Conservation (phyloP, 92 coral and sea anemone species). For the Scolanthus callimorphus region DNA sequence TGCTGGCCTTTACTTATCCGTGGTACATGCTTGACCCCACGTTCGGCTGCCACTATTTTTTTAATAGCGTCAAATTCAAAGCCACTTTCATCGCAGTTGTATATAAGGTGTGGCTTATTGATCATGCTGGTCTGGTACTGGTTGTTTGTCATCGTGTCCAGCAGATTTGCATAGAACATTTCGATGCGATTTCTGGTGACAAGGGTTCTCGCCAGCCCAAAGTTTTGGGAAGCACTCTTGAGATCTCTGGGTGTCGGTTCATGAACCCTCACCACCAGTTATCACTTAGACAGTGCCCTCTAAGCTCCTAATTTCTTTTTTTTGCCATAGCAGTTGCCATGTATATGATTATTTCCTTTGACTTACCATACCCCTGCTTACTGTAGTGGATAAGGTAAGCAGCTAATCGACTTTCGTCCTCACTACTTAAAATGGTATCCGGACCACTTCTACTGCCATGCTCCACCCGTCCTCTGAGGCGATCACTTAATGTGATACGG, state of each 20-base stretch:
- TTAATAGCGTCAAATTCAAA: constrained; percentile 24
- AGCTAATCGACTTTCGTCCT: constrained; percentile 19
- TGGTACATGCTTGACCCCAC: constrained; percentile 6
- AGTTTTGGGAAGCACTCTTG: constrained; percentile 2
- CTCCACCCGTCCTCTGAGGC: neutral
- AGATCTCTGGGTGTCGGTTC: constrained; percentile 8
- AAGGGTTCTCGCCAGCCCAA: constrained; percentile 1
- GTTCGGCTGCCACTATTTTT: constrained; percentile 4
- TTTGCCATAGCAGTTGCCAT: constrained; percentile 23
- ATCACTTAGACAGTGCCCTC: constrained; percentile 12
- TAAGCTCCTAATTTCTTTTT: constrained; percentile 3
- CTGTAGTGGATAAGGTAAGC: constrained; percentile 7
- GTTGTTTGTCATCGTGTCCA: constrained; percentile 2
- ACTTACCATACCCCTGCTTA: constrained; percentile 21
- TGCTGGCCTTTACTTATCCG: neutral
- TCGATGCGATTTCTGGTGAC: constrained; percentile 9
- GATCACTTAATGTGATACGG: neutral
- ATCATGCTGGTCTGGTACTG: constrained; percentile 1
- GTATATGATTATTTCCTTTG: constrained; percentile 14
- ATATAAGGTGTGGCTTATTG: constrained; percentile 7
- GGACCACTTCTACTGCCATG: neutral
- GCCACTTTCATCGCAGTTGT: constrained; percentile 15
- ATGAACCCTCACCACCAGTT: constrained; percentile 18
- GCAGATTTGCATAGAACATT: neutral
- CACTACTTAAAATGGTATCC: constrained; percentile 2